Percentiles rank a stretch among this genome's conserved stretches.
phyloP scores from a whole-genome alignment of 2,113 vertebrate species.

The Bubalus kerabau region DNA sequence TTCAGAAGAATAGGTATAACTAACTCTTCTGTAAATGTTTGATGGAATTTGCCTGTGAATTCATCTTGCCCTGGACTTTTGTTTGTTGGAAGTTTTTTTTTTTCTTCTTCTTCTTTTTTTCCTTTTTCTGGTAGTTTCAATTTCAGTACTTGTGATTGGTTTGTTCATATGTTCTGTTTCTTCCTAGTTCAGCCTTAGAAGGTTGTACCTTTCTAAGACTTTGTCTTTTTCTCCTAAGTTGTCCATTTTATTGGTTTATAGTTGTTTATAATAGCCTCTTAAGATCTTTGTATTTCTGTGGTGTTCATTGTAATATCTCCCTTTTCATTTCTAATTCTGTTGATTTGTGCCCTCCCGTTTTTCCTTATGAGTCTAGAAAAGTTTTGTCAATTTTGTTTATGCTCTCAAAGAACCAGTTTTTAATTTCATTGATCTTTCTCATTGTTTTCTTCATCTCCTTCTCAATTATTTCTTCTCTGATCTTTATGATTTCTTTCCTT shows the following conservation, averaged over 20 bases:
- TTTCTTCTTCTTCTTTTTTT: not conserved
- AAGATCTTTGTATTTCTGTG: not conserved
- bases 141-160: not conserved
- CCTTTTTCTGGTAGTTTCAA: not conserved
- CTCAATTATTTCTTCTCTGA: not conserved
- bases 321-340: not conserved
- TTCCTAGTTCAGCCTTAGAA: not conserved
- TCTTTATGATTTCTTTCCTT: not conserved
- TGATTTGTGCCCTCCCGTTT: not conserved
- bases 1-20: not conserved
- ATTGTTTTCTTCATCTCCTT: not conserved
- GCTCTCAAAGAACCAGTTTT: not conserved
- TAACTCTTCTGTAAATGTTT: not conserved
- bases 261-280: not conserved
- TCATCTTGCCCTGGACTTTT: not conserved
- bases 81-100: not conserved
- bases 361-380: not conserved
- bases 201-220: not conserved
- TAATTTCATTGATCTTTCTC: not conserved
- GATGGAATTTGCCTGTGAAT: not conserved
- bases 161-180: not conserved
- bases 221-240: not conserved
- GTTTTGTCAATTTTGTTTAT: not conserved
- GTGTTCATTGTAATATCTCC: not conserved
- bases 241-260: rapidly evolving